These are phyloP conservation scores for Perizoma affinitatum DNA, from an alignment of 2,888 invertebrate species.

Conservation along the genomic window DNA sequence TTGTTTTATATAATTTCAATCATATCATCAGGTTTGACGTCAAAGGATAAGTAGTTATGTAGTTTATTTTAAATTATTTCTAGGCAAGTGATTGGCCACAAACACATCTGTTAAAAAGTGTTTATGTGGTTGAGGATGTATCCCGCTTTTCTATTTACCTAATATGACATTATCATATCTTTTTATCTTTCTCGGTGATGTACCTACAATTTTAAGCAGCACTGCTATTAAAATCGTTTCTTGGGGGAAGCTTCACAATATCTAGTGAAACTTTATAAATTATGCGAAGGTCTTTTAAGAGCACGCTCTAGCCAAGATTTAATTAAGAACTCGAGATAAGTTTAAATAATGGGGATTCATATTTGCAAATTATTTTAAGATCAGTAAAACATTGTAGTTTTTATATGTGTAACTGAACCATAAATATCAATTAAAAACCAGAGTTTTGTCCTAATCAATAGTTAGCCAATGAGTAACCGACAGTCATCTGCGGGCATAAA, in stretches of 20 bases:
- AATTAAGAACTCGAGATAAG: conserved; percentile 17
- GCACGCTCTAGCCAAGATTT: conserved; percentile 12
- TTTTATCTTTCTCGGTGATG: too few relatives aligned
- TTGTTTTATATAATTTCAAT: too few relatives aligned
- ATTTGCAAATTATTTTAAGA: conserved; percentile 1
- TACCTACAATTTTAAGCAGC: too few relatives aligned
- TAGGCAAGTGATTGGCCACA: too few relatives aligned
- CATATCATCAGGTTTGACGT: too few relatives aligned
- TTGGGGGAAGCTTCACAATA: conserved; percentile 10
- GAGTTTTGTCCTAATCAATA: conserved; percentile 27
- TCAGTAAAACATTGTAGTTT: neutral
- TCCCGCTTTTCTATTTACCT: too few relatives aligned
- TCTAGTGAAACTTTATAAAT: conserved; percentile 15
- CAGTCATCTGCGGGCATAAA: conserved; percentile 59
- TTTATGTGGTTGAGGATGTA: too few relatives aligned
- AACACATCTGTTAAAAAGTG: too few relatives aligned
- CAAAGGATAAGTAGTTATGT: too few relatives aligned
- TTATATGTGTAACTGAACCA: conserved; percentile 6
- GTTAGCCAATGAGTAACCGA: conserved; percentile 36
- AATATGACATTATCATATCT: too few relatives aligned
- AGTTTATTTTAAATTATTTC: too few relatives aligned
- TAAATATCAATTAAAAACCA: conserved; percentile 26
- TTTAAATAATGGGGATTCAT: conserved; percentile 1
- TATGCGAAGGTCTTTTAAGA: conserved; percentile 5
- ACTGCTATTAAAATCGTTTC: neutral